Percentiles rank a stretch among this genome's conserved stretches.
Conservation (phyloP, 1,140 invertebrate species). For the Microvelia longipes region DNA sequence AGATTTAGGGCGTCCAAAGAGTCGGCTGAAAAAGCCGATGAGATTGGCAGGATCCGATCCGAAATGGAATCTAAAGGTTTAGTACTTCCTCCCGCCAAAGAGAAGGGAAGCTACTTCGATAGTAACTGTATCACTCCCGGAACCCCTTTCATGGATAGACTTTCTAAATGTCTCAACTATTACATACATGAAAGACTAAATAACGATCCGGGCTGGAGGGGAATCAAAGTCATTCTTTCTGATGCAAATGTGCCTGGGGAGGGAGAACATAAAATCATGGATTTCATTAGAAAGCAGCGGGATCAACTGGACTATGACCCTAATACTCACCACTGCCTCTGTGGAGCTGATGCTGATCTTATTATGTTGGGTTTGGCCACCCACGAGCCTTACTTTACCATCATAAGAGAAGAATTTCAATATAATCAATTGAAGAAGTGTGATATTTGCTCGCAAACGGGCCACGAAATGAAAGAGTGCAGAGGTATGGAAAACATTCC, state of each 20-base stretch:
- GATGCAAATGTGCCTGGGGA: constrained; percentile 93
- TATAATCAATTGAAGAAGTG: constrained; percentile 92
- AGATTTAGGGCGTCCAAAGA: constrained; percentile 95
- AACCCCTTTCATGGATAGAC: constrained; percentile 92
- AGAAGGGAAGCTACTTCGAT: constrained; percentile 87
- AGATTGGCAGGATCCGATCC: constrained; percentile 61
- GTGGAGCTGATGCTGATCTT: constrained; percentile 97
- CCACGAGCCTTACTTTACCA: constrained; percentile 97
- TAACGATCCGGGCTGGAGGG: constrained; percentile 87
- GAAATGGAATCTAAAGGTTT: constrained; percentile 61
- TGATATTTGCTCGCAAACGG: constrained; percentile 87
- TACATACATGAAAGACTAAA: constrained; percentile 90
- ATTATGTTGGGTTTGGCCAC: constrained; percentile 97
- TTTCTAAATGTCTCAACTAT: constrained; percentile 88
- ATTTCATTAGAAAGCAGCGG: constrained; percentile 90
- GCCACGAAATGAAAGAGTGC: constrained; percentile 94
- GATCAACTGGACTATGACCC: constrained; percentile 92
- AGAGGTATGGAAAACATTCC: constrained; percentile 37
- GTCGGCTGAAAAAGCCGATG: constrained; percentile 70
- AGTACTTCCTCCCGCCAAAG: constrained; percentile 74
- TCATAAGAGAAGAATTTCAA: constrained; percentile 95
- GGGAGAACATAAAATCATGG: constrained; percentile 99
- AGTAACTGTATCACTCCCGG: constrained; percentile 98
- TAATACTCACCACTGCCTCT: constrained; percentile 93
- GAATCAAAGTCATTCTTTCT: constrained; percentile 77